phyloP scores from a whole-genome alignment of 2,797 vertebrate genomes.

The Pantherophis vulpinus region DNA sequence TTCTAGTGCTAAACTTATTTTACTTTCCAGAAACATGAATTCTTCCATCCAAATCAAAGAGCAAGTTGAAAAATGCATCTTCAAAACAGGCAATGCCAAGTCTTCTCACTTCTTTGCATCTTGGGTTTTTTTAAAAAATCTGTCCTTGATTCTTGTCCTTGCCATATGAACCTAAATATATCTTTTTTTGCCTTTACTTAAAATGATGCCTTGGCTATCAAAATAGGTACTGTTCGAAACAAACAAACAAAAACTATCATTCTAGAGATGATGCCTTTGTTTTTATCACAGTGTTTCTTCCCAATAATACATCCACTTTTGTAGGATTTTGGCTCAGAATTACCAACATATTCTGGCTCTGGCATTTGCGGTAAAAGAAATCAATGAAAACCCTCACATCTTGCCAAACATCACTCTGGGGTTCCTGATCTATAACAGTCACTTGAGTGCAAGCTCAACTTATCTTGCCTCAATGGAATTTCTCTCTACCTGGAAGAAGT shows the following conservation, averaged over 20 bases:
- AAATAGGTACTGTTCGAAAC: not conserved
- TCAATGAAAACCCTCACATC: not conserved
- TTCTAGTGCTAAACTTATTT: not conserved
- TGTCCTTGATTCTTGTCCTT: not conserved
- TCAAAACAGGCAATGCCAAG: not conserved
- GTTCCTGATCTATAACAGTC: not conserved
- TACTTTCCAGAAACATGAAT: not conserved
- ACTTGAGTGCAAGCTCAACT: not conserved
- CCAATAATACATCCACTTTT: not conserved
- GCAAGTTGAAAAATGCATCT: not conserved
- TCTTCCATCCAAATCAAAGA: not conserved
- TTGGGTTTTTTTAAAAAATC: too few relatives aligned
- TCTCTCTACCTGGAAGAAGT: not conserved
- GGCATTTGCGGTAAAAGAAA: not conserved
- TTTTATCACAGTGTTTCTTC: not conserved
- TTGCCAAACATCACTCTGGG: not conserved
- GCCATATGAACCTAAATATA: not conserved
- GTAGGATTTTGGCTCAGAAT: not conserved
- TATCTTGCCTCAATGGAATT: not conserved
- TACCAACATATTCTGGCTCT: not conserved
- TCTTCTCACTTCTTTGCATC: not conserved
- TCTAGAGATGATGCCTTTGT: not conserved
- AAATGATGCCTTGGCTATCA: not conserved
- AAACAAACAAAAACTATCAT: not conserved
- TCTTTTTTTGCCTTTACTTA: not conserved